Percentiles rank a stretch among this genome's conserved stretches.
phyloP scores from a whole-genome alignment of 1,140 invertebrate species.

The Zaprionus kolodkinae region DNA sequence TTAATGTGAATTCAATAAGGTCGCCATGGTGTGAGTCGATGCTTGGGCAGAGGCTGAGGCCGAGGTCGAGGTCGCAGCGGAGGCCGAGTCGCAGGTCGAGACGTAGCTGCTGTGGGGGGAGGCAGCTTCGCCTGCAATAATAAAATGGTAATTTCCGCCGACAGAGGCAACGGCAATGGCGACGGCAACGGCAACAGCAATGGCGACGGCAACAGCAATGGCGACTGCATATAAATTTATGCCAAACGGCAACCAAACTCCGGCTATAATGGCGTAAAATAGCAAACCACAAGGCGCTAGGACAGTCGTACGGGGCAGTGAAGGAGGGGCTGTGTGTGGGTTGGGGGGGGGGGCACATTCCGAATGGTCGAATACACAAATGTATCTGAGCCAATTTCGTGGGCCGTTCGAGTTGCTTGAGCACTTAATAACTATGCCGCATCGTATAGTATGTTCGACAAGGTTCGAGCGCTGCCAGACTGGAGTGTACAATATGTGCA shows the following conservation, averaged over 20 bases:
- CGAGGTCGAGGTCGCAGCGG: background rate
- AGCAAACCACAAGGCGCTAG: slow-evolving; percentile 62
- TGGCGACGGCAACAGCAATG: slow-evolving; percentile 35
- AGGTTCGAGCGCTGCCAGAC: background rate
- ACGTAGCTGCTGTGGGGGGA: background rate
- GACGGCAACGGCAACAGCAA: slow-evolving; percentile 18
- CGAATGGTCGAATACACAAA: slow-evolving; percentile 9
- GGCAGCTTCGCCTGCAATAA: slow-evolving; percentile 63
- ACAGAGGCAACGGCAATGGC: slow-evolving; percentile 10
- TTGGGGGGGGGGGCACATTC: background rate
- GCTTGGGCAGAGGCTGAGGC: background rate
- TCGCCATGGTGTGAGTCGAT: slow-evolving; percentile 7
- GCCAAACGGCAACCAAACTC: slow-evolving; percentile 70
- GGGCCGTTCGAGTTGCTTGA: slow-evolving; percentile 4
- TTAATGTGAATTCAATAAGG: slow-evolving; percentile 80
- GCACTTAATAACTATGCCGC: slow-evolving; percentile 14
- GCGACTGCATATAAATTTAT: slow-evolving; percentile 72
- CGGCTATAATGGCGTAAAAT: slow-evolving; percentile 72
- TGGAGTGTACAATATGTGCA: background rate
- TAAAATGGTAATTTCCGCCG: slow-evolving; percentile 80
- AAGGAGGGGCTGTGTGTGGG: background rate
- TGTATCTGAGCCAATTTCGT: slow-evolving; percentile 10
- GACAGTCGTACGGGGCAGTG: background rate
- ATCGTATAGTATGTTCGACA: slow-evolving; percentile 2
- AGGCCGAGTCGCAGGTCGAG: background rate